A percentile compares a stretch with the other conserved stretches of the same genome.
Conservation (phyloP, 2,797 vertebrate genomes). For the Silurus aristotelis region DNA sequence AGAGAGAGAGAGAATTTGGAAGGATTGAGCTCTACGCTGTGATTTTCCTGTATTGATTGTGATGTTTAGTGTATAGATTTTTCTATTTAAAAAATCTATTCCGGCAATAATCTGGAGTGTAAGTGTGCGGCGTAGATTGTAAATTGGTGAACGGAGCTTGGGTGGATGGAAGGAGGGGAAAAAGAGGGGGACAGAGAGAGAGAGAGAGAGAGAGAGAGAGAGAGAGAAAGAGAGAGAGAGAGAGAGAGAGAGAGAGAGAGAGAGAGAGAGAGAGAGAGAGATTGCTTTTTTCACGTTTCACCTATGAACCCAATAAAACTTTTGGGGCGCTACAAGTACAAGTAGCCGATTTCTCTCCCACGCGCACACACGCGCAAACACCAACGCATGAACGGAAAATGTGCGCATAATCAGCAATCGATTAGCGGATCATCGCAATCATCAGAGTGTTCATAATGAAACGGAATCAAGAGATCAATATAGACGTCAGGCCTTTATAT, state of each 20-base stretch:
- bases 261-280: conserved; percentile 25
- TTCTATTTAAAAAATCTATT: conserved; percentile 83
- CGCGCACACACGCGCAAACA: background rate
- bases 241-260: background rate
- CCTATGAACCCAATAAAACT: conserved; percentile 37
- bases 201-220: background rate
- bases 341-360: background rate
- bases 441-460: conserved; percentile 78
- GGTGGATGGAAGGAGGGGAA: conserved; percentile 38
- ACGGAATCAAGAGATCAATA: conserved; percentile 77
- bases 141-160: conserved; percentile 51
- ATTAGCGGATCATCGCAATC: conserved; percentile 72
- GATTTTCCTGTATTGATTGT: conserved; percentile 78
- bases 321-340: conserved; percentile 15
- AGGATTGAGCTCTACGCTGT: conserved; percentile 57
- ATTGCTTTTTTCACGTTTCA: background rate
- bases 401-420: conserved; percentile 58
- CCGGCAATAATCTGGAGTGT: conserved; percentile 76
- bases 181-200: conserved; percentile 9
- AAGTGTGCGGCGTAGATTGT: conserved; percentile 66
- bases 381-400: conserved; percentile 15
- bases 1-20: conserved; percentile 28
- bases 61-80: conserved; percentile 83
- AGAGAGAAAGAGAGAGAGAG: background rate
- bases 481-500: conserved; percentile 63